Percentiles rank a stretch among this genome's conserved stretches.
These are phyloP conservation scores for Campoletis raptor DNA, from an alignment of 2,888 invertebrate genomes.

Conservation along the genomic window DNA sequence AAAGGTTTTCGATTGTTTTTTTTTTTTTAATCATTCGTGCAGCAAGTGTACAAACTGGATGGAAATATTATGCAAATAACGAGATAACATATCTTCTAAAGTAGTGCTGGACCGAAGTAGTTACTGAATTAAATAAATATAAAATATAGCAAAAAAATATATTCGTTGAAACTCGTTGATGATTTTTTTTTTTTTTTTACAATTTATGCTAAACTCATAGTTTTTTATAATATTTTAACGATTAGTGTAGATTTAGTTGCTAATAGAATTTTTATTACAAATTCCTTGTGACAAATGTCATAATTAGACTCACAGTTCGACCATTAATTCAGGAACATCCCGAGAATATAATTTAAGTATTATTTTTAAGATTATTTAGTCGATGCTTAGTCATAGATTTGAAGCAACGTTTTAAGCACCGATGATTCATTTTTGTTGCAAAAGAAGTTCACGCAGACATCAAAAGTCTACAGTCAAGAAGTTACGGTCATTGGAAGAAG, in stretches of 20 bases:
- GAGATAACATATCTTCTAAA: too few relatives aligned
- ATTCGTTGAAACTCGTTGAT: too few relatives aligned
- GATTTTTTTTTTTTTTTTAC: too few relatives aligned
- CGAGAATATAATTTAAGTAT: not conserved
- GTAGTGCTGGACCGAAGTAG: too few relatives aligned
- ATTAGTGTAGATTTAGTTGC: not conserved
- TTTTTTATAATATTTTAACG: too few relatives aligned
- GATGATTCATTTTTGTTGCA: not conserved
- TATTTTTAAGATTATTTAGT: conserved; percentile 46
- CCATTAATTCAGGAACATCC: not conserved
- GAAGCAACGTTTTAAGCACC: conserved; percentile 1
- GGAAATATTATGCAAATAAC: too few relatives aligned
- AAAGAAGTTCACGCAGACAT: not conserved
- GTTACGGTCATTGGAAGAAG: too few relatives aligned
- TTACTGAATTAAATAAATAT: too few relatives aligned
- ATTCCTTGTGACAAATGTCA: not conserved
- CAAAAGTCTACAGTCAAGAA: not conserved
- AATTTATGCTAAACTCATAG: not conserved
- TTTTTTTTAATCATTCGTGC: too few relatives aligned
- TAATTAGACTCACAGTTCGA: not conserved
- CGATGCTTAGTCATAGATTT: conserved; percentile 53
- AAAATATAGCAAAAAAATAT: too few relatives aligned
- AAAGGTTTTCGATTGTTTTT: too few relatives aligned
- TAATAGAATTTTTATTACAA: not conserved
- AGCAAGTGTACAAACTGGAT: too few relatives aligned